Conservation (phyloP, 2,113 vertebrate genomes). For the Suncus etruscus region DNA sequence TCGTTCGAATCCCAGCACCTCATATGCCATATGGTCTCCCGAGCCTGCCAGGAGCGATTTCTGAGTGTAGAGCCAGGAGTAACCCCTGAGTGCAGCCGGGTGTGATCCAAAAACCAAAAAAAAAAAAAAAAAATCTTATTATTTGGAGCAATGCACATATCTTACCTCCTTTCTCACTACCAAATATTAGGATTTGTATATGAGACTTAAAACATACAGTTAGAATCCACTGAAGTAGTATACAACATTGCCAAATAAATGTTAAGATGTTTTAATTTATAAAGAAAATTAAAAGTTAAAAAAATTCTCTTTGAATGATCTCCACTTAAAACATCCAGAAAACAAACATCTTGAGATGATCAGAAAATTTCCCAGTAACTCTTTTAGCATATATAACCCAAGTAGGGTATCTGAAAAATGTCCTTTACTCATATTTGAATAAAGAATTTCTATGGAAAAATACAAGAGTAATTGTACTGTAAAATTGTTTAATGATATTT, state of each 20-base stretch:
- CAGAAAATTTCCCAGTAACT: conserved; percentile 43
- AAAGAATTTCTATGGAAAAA: conserved; percentile 64
- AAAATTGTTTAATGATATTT: neutral
- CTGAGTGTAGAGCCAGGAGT: too few relatives aligned
- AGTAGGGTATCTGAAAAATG: conserved; percentile 37
- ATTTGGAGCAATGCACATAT: neutral
- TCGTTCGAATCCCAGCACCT: too few relatives aligned
- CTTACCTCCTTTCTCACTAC: neutral
- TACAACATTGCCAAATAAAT: neutral
- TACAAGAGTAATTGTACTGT: conserved; percentile 54
- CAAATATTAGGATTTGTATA: neutral
- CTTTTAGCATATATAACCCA: conserved; percentile 32
- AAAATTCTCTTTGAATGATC: conserved; percentile 37
- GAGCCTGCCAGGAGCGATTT: too few relatives aligned
- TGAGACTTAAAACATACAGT: neutral
- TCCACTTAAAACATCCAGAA: conserved; percentile 34
- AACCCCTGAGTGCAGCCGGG: too few relatives aligned
- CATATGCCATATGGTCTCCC: too few relatives aligned
- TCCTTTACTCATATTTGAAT: conserved; percentile 47
- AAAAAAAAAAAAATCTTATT: too few relatives aligned
- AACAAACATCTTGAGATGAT: neutral
- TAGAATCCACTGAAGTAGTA: neutral
- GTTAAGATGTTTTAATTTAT: conserved; percentile 2
- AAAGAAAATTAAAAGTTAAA: conserved; percentile 19
- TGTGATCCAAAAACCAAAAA: too few relatives aligned